Percentiles rank a stretch among this genome's conserved stretches.
phyloP scores from a whole-genome alignment of 2,888 invertebrate genomes.

The Automeris io region DNA sequence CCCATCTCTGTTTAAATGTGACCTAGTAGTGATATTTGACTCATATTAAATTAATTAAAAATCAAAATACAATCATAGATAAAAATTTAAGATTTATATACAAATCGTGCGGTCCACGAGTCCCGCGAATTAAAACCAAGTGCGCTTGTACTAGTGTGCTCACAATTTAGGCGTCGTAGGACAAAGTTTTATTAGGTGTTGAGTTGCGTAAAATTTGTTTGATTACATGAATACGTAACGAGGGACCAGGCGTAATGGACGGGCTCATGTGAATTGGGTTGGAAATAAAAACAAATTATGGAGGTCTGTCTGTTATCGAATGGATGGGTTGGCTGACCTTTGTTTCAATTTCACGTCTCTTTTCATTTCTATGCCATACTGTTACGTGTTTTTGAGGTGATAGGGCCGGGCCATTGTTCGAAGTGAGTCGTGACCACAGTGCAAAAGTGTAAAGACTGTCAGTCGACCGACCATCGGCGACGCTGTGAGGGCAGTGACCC shows the following conservation, averaged over 20 bases:
- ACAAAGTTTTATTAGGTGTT: slow-evolving; percentile 21
- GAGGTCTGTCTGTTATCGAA: neutral
- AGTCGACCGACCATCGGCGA: too few relatives aligned
- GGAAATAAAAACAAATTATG: neutral
- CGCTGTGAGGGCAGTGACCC: too few relatives aligned
- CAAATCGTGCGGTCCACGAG: neutral
- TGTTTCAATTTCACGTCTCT: too few relatives aligned
- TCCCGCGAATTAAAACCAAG: neutral
- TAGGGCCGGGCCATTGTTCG: too few relatives aligned
- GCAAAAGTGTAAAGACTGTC: too few relatives aligned
- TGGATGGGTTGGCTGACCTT: neutral
- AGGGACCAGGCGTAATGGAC: slow-evolving; percentile 6
- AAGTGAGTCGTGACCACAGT: too few relatives aligned
- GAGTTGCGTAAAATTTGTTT: slow-evolving; percentile 16
- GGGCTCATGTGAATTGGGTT: neutral
- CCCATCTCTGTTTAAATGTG: too few relatives aligned
- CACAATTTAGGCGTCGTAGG: slow-evolving; percentile 7
- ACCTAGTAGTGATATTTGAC: too few relatives aligned
- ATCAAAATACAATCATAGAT: too few relatives aligned
- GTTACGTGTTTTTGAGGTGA: too few relatives aligned
- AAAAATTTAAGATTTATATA: neutral
- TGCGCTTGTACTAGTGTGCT: slow-evolving; percentile 5
- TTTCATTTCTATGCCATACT: too few relatives aligned
- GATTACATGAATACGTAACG: slow-evolving; percentile 14
- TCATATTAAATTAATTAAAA: too few relatives aligned